Conservation (phyloP, 2,888 invertebrate species). For the Himalopsyche kuldschensis region DNA sequence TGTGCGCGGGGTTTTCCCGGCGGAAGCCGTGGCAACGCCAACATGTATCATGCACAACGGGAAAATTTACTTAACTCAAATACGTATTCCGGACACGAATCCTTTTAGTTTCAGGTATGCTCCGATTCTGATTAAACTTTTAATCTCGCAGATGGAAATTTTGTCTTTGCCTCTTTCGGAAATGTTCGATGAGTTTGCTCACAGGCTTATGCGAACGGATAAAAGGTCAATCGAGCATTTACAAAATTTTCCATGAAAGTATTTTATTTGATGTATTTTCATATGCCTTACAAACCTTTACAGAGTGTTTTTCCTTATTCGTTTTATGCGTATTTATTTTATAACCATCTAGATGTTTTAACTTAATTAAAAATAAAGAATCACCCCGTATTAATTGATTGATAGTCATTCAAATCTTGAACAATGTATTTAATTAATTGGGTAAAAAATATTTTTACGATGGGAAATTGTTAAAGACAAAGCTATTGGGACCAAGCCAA, state of each 20-base stretch:
- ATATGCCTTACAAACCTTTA: neutral
- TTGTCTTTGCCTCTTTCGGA: neutral
- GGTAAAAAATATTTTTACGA: too few species aligned
- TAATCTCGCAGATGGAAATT: constrained; percentile 21
- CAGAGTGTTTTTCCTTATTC: neutral
- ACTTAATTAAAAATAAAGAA: too few species aligned
- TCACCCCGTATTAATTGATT: too few species aligned
- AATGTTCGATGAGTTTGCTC: neutral
- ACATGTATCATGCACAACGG: constrained; percentile 17
- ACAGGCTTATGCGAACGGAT: neutral
- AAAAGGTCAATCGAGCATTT: neutral
- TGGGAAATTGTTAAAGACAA: too few species aligned
- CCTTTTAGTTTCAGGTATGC: constrained; percentile 23
- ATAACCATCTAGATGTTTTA: too few species aligned
- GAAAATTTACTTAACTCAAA: constrained; percentile 19
- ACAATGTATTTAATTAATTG: too few species aligned
- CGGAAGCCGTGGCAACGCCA: neutral
- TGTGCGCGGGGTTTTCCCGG: neutral
- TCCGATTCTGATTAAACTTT: constrained; percentile 28
- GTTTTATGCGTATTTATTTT: too few species aligned
- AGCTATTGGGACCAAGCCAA: too few species aligned
- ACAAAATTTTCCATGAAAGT: neutral
- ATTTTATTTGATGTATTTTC: neutral
- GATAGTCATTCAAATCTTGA: too few species aligned
- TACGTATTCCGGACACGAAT: constrained; percentile 30